Evolutionary conservation across 2,113 vertebrate species (phyloP).

Genomic region (Cichladusa arquata): DNA sequence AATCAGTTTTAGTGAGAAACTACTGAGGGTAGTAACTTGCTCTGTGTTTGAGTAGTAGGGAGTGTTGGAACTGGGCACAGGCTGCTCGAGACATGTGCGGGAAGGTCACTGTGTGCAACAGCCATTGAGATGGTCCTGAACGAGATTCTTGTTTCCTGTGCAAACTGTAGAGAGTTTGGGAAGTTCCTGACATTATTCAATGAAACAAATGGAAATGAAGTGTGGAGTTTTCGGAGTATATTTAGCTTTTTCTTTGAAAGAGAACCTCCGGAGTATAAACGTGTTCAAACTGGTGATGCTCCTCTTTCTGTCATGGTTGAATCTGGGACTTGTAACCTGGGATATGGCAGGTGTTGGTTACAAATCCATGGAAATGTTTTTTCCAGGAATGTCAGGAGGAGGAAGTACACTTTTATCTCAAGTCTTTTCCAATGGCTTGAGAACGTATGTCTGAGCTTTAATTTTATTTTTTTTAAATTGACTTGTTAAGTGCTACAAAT

Average conservation of each 20-base stretch:
- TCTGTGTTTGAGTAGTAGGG: neutral
- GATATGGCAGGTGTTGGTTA: neutral
- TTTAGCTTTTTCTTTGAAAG: neutral
- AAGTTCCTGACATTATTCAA: neutral
- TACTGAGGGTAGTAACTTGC: neutral
- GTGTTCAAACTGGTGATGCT: neutral
- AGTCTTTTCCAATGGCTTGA: neutral
- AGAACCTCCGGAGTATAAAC: neutral
- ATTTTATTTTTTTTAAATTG: neutral
- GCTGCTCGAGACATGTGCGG: accelerated
- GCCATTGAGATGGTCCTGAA: neutral
- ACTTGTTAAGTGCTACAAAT: neutral
- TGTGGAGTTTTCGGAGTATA: neutral
- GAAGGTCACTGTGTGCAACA: neutral
- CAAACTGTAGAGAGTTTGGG: neutral
- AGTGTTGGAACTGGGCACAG: neutral
- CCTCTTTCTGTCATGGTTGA: neutral
- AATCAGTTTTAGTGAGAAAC: neutral
- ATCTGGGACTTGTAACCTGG: neutral
- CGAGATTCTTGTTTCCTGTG: neutral
- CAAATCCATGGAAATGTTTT: neutral
- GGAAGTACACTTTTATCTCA: neutral
- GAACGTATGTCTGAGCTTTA: neutral
- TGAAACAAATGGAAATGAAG: neutral
- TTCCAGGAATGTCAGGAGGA: neutral